These are phyloP conservation scores for Ciconia nigra DNA, from an alignment of 2,797 vertebrate species.

Conservation along the genomic window DNA sequence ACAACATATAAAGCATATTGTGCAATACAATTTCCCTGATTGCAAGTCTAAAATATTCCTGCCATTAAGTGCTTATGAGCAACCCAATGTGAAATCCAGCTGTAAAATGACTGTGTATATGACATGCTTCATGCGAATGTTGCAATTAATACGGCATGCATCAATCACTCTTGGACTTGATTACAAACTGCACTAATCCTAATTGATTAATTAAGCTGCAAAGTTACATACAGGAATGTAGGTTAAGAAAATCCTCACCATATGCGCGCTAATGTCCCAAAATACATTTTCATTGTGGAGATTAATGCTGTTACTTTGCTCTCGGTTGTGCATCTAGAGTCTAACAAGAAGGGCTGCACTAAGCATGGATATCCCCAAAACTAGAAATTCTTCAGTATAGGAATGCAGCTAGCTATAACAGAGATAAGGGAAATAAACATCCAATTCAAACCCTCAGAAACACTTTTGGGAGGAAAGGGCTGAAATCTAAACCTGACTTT, in stretches of 20 bases:
- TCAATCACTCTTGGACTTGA: slow-evolving; percentile 60
- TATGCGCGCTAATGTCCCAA: slow-evolving; percentile 9
- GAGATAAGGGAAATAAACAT: neutral
- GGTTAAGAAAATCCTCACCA: slow-evolving; percentile 36
- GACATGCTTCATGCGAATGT: slow-evolving; percentile 48
- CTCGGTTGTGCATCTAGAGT: neutral
- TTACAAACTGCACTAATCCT: slow-evolving; percentile 51
- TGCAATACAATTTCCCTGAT: slow-evolving; percentile 62
- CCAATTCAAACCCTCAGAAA: neutral
- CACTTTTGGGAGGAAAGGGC: neutral
- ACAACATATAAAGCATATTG: slow-evolving; percentile 67
- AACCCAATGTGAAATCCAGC: slow-evolving; percentile 55
- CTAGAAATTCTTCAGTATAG: neutral
- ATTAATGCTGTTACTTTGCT: neutral
- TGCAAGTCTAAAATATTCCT: slow-evolving; percentile 63
- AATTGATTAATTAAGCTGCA: slow-evolving; percentile 59
- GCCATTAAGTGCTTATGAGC: slow-evolving; percentile 59
- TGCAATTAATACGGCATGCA: slow-evolving; percentile 52
- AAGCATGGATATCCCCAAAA: neutral
- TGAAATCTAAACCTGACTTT: neutral
- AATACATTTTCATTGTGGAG: slow-evolving; percentile 23
- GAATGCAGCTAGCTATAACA: neutral
- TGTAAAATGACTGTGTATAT: slow-evolving; percentile 40
- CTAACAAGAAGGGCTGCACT: neutral
- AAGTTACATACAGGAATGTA: slow-evolving; percentile 29